Evolutionary conservation across 53 echinoderm and acorn worm species (phyloP).

Genomic region (Hippasteria phrygiana): DNA sequence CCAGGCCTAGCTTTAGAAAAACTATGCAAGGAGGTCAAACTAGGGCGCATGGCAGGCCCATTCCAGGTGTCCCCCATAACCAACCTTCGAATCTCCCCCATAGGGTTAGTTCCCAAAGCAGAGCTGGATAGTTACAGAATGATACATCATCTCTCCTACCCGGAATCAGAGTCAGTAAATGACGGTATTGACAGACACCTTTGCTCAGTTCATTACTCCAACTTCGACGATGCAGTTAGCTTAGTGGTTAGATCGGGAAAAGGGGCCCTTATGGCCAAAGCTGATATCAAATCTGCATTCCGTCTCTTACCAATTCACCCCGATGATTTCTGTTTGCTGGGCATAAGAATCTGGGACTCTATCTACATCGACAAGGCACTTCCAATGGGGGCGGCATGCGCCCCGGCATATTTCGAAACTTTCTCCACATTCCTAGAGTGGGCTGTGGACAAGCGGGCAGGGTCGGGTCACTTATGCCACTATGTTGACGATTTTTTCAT

Average conservation of each 20-base stretch:
- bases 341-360: no score
- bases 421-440: no score
- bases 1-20: not conserved
- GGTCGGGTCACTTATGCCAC: no score
- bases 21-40: not conserved
- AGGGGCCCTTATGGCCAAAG: not conserved
- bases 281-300: conserved; percentile 42
- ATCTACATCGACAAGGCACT: no score
- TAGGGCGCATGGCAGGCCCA: conserved; percentile 31
- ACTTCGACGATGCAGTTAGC: conserved; percentile 27
- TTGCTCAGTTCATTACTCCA: conserved; percentile 31
- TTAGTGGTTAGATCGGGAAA: not conserved
- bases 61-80: not conserved
- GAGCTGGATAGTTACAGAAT: not conserved
- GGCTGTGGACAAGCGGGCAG: no score
- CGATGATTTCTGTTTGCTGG: no score
- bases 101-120: conserved; percentile 14
- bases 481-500: no score
- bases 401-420: no score
- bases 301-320: no score
- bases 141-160: conserved; percentile 20
- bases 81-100: conserved; percentile 6
- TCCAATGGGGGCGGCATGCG: no score
- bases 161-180: conserved; percentile 13
- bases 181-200: conserved; percentile 9